Percentiles rank a stretch among this genome's conserved stretches.
Evolutionary conservation across 2,797 vertebrate species (phyloP).

Genomic region (Tenualosa ilisha): DNA sequence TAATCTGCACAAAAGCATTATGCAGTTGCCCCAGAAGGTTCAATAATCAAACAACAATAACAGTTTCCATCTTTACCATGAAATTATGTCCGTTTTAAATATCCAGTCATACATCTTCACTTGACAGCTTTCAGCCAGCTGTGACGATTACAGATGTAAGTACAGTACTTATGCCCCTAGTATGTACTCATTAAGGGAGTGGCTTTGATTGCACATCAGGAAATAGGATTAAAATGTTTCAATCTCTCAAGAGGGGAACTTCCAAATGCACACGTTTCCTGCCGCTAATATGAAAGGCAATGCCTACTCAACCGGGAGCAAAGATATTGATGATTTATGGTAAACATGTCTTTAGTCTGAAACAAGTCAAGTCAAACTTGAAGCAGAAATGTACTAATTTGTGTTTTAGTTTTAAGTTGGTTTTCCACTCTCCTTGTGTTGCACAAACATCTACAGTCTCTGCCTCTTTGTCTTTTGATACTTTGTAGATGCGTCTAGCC

Average conservation of each 20-base stretch:
- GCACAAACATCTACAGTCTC: conserved; percentile 55
- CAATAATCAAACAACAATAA: conserved; percentile 80
- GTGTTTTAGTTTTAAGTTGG: background rate
- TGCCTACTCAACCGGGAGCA: background rate
- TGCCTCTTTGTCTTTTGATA: conserved; percentile 49
- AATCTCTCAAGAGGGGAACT: conserved; percentile 31
- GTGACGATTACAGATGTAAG: conserved; percentile 71
- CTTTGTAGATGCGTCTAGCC: conserved; percentile 45
- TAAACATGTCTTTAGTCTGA: background rate
- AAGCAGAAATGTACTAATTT: background rate
- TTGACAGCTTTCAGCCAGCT: conserved; percentile 78
- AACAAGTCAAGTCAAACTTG: background rate
- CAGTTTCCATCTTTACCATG: conserved; percentile 80
- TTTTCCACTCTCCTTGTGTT: background rate
- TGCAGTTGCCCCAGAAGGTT: conserved; percentile 68
- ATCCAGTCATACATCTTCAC: conserved; percentile 76
- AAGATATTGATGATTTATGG: background rate
- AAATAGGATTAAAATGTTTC: conserved; percentile 44
- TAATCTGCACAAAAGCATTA: conserved; percentile 67
- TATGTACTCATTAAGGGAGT: conserved; percentile 63
- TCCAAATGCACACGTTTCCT: background rate
- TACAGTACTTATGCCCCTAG: conserved; percentile 61
- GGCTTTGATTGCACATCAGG: conserved; percentile 59
- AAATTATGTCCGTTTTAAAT: conserved; percentile 75
- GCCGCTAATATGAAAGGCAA: conserved; percentile 38